phyloP scores from a whole-genome alignment of 2,113 vertebrate species.

The Euleptes europaea region DNA sequence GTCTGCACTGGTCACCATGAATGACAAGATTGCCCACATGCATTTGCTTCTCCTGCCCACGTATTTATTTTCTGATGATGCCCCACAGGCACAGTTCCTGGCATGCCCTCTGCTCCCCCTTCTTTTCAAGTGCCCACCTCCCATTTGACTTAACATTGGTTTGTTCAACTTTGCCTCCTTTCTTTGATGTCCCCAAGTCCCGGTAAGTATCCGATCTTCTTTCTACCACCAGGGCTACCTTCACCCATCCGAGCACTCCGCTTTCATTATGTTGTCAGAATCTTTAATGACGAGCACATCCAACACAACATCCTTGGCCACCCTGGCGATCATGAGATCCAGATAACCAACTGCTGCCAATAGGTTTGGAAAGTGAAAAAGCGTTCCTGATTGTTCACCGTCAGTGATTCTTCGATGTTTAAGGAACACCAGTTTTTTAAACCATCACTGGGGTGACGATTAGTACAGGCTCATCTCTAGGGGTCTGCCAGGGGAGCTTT shows the following conservation, averaged over 20 bases:
- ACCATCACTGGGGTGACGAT: too few relatives aligned
- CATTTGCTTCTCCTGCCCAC: not conserved
- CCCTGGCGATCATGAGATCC: not conserved
- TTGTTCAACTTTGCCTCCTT: not conserved
- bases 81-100: not conserved
- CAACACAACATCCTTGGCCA: not conserved
- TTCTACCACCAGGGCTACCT: not conserved
- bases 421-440: not conserved
- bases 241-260: not conserved
- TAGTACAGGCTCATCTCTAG: too few relatives aligned
- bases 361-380: not conserved
- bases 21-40: not conserved
- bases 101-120: not conserved
- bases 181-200: not conserved
- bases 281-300: not conserved
- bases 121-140: not conserved
- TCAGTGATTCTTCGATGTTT: not conserved
- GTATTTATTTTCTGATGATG: not conserved
- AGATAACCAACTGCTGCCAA: not conserved
- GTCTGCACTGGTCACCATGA: not conserved
- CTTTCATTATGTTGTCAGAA: not conserved
- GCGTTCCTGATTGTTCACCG: too few relatives aligned
- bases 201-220: not conserved
- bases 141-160: not conserved
- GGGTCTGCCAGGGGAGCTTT: not conserved